These are phyloP conservation scores for Pristionchus maxplancki DNA, from an alignment of 2,888 invertebrate species.

Conservation along the genomic window DNA sequence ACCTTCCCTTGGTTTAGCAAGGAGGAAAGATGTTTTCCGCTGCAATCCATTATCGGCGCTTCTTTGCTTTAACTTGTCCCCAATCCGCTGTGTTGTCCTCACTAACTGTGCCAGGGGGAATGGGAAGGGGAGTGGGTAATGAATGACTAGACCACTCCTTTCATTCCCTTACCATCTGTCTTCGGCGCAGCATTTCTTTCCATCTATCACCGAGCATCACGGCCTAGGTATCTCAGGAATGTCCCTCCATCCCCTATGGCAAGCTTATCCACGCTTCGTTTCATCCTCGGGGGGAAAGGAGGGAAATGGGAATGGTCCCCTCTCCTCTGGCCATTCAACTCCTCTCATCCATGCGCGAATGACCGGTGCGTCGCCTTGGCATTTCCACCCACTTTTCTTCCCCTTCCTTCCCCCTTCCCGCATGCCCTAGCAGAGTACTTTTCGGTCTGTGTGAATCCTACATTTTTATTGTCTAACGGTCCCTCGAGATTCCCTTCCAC, in stretches of 20 bases:
- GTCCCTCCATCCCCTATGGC: conserved; percentile 1
- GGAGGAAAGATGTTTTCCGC: not conserved
- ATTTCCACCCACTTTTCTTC: not conserved
- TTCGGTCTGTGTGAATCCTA: not conserved
- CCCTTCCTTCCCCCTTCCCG: not conserved
- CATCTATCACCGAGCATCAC: not conserved
- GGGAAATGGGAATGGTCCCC: conserved; percentile 34
- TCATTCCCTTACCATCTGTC: not conserved
- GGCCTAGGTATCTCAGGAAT: conserved; percentile 16
- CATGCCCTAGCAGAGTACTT: not conserved
- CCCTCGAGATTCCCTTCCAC: too few species aligned
- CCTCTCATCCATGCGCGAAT: conserved; percentile 9
- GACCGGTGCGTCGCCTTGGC: conserved; percentile 27
- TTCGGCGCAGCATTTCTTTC: not conserved
- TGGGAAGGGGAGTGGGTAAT: not conserved
- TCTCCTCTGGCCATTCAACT: not conserved
- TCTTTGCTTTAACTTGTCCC: conserved; percentile 2
- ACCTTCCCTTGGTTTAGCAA: not conserved
- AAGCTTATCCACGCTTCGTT: conserved; percentile 41
- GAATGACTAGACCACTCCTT: not conserved
- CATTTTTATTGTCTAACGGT: too few species aligned
- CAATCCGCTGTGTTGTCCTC: conserved; percentile 1
- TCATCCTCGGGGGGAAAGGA: not conserved
- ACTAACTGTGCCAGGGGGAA: not conserved
- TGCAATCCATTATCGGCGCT: conserved; percentile 14